A percentile compares a stretch with the other conserved stretches of the same genome.
Evolutionary conservation across 2,888 invertebrate genomes (phyloP).

Genomic region (Hydroisotoma schaefferi): DNA sequence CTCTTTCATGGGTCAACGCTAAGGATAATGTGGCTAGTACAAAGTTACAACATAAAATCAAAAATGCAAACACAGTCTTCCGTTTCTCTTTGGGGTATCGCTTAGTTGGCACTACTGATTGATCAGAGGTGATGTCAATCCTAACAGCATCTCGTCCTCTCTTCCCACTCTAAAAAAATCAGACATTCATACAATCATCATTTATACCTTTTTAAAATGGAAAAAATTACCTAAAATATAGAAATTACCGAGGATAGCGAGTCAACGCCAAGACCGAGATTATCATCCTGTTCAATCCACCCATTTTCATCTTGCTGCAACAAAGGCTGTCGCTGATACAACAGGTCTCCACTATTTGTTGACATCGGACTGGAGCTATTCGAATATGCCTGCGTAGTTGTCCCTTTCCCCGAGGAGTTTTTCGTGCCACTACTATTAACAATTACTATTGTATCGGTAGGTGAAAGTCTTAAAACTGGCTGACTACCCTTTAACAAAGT

Average conservation of each 20-base stretch:
- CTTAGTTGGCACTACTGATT: slow-evolving; percentile 8
- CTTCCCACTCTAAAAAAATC: slow-evolving; percentile 28
- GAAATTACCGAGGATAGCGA: slow-evolving; percentile 19
- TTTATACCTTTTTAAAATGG: neutral
- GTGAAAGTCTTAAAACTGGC: slow-evolving; percentile 11
- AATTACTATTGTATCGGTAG: slow-evolving; percentile 27
- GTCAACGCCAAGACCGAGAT: slow-evolving; percentile 22
- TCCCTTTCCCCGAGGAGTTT: slow-evolving; percentile 7
- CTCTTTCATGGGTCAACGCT: slow-evolving; percentile 79
- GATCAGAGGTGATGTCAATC: slow-evolving; percentile 12
- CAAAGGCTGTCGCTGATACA: slow-evolving; percentile 47
- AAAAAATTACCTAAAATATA: neutral
- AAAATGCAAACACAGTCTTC: slow-evolving; percentile 66
- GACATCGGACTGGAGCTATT: slow-evolving; percentile 48
- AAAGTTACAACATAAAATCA: slow-evolving; percentile 63
- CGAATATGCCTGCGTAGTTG: slow-evolving; percentile 35
- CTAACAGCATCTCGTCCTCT: slow-evolving; percentile 22
- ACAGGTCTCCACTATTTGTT: slow-evolving; percentile 45
- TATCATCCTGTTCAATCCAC: slow-evolving; percentile 37
- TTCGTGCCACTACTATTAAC: slow-evolving; percentile 32
- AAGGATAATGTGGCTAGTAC: slow-evolving; percentile 67
- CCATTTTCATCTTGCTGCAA: slow-evolving; percentile 45
- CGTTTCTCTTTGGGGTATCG: slow-evolving; percentile 70
- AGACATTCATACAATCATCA: neutral
- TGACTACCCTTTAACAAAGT: slow-evolving; percentile 6